phyloP scores from a whole-genome alignment of 2,113 vertebrate species.

The Microtus montanus region DNA sequence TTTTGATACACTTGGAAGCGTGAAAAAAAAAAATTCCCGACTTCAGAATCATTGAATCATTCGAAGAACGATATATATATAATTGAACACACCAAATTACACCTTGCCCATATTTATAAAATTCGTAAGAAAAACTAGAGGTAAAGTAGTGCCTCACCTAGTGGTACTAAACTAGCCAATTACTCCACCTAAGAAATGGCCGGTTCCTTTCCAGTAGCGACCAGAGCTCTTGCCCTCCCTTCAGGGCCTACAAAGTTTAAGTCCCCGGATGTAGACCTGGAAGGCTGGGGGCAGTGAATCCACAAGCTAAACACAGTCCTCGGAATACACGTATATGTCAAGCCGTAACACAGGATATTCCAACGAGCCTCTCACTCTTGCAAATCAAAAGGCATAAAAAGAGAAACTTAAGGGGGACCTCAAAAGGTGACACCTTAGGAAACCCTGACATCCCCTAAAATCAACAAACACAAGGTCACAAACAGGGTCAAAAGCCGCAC shows the following conservation, averaged over 20 bases:
- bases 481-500: not conserved
- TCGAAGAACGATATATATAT: not conserved
- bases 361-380: not conserved
- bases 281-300: not conserved
- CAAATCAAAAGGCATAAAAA: not conserved
- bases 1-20: not conserved
- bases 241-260: not conserved
- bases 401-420: not conserved
- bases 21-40: not conserved
- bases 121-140: not conserved
- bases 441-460: not conserved
- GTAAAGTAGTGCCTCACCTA: not conserved
- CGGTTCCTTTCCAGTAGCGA: not conserved
- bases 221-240: not conserved
- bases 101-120: not conserved
- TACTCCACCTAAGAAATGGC: not conserved
- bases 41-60: not conserved
- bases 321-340: not conserved
- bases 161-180: not conserved
- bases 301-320: not conserved
- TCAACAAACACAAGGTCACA: not conserved
- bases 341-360: not conserved
- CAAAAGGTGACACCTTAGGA: not conserved
- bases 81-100: not conserved
- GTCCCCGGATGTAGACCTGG: not conserved